phyloP scores from a whole-genome alignment of 30 jellyfish, hydroid and myxozoan genomes.

The Rhopilema esculentum region DNA sequence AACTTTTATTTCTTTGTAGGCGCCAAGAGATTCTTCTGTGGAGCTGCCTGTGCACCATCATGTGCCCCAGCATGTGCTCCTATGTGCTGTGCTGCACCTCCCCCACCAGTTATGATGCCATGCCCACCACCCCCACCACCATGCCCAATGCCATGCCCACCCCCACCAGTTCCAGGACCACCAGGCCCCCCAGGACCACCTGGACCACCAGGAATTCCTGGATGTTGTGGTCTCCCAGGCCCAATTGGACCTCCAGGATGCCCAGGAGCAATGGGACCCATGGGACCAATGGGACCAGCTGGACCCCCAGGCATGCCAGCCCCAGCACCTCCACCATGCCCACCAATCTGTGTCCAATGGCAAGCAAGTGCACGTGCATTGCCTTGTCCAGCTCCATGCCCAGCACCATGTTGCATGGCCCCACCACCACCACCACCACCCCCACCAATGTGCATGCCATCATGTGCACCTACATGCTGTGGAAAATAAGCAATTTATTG shows the following conservation, averaged over 20 bases:
- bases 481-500: constrained; percentile 17
- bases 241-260: constrained; percentile 98
- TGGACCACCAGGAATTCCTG: constrained; percentile 98
- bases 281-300: constrained; percentile 92
- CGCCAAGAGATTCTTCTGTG: constrained; percentile 73
- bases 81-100: constrained; percentile 73
- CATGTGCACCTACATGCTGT: constrained; percentile 81
- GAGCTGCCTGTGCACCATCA: constrained; percentile 83
- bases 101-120: constrained; percentile 65
- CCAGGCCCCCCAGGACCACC: constrained; percentile 94
- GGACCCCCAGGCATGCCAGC: constrained; percentile 99
- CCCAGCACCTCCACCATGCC: constrained; percentile 96
- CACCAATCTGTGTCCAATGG: constrained; percentile 93
- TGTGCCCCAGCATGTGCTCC: constrained; percentile 88
- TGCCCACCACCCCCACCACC: constrained; percentile 89
- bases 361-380: constrained; percentile 62
- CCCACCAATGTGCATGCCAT: constrained; percentile 68
- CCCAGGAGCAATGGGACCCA: constrained; percentile 82
- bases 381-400: constrained; percentile 82
- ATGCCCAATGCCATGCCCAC: constrained; percentile 93
- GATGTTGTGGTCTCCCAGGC: constrained; percentile 96
- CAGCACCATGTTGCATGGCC: constrained; percentile 75
- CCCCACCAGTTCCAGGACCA: constrained; percentile 95
- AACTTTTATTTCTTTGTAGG: constrained; percentile 30
- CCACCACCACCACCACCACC: constrained; percentile 82